Base-by-base conservation (phyloP, 2,888 invertebrate genomes). In the Apeira syringaria region DNA sequence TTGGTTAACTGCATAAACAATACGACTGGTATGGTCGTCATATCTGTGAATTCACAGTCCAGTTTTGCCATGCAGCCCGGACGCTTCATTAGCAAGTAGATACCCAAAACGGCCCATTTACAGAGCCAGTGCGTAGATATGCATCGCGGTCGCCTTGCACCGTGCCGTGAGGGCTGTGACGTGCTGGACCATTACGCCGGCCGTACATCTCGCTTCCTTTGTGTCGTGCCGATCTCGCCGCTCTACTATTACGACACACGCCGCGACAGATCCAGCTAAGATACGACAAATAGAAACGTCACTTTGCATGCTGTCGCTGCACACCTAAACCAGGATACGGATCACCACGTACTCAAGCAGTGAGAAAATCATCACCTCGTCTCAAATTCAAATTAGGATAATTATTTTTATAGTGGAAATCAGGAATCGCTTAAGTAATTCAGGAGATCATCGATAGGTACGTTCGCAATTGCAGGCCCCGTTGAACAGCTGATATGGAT, bases 51-150 rank as follows among this genome's bases (percentile, higher is more conserved):
- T 81, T 74, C 79, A 70, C 73, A 74, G 74, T 73, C 77, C 66
- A 79, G 82, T 84, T 86, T 78, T 72, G 72, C 79, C 64, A 70
- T 74, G 69, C 73, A 71, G 74, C 60, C 66, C 67, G 61, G 39
- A 66, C 64, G 74, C 80, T 88, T 87, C 88, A 88, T 88, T 89
- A 88, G 85, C 81, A 84, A 86, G 80, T 79, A 79, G 85, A 86
- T 86, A 80, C 81, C 87, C 84, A 80, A 88, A 88, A 87, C 83
- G 79, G 81, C 65, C 82, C 82, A 85, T 86, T 86, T 86, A 82
- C 80, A 80, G 80, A 80, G 80, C 74, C 79, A 65, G 80, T 80
- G 79, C 71, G 73, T 78, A 81, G 88, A 88, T 89, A 88, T 84
- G 85, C 76, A 89, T 89, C 88, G 66, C 73, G 54, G 69, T 77